Evolutionary conservation across 2,797 vertebrate genomes (phyloP), one percentile per base, ranked within the genome.

Genomic region (Lagocephalus sceleratus): DNA sequence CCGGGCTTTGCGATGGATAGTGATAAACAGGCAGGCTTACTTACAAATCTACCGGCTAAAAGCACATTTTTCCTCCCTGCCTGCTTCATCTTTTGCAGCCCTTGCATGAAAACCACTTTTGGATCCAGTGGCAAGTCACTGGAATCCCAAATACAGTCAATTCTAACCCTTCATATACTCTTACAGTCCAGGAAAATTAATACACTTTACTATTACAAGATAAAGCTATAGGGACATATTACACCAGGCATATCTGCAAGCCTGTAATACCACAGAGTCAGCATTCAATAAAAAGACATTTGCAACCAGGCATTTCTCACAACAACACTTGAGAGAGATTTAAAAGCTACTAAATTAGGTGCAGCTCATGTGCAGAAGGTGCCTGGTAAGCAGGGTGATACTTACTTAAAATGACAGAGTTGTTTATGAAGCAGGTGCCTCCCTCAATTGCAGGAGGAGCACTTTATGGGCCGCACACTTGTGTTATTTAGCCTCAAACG

Each of bases 311-410:
- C 90, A 86, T 87, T 91, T 91, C 90, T 91, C 87, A 82, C 83
- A 84, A 91, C 90, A 90, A 88, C 87, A 88, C 81, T 87, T 81
- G 87, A 65, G 55, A 86, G 87, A 92, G 91, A 92, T 92, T 92
- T 92, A 92, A 92, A 92, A 89, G 91, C 88, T 87, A 87, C 90
- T 91, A 92, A 92, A 92, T 92, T 90, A 91, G 90, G 90, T 88
- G 87, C 83, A 84, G 90, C 90, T 90, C 78, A 77, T 76, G 59
- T 84, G 69, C 75, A 70, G 91, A 92, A 92, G 89, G 85, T 92
- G 91, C 90, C 88, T 80, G 89, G 87, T 92, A 92, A 92, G 91
- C 91, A 92, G 77, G 68, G 78, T 71, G 60, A 85, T 81, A 79
- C 91, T 92, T 91, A 91, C 91, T 90, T 90, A 85, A 90, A 91